Evolutionary conservation across 2,797 vertebrate genomes (phyloP).

Genomic region (Gadopsis bispinosus): DNA sequence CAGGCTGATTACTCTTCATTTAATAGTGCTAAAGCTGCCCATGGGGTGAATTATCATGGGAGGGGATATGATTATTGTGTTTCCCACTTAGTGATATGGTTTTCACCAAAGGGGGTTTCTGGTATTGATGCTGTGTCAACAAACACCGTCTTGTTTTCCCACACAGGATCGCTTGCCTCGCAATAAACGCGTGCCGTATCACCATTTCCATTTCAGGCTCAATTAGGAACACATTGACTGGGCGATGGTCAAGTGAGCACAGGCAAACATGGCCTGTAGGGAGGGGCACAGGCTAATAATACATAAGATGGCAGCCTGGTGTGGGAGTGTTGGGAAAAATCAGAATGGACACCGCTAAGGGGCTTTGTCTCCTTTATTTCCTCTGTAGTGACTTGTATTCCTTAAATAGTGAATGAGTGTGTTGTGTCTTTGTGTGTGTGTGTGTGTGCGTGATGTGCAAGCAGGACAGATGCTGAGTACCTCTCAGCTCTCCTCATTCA

Average conservation of each 20-base stretch:
- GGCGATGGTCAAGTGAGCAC: conserved; percentile 42
- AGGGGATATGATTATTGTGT: conserved; percentile 62
- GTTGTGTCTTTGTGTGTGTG: conserved; percentile 28
- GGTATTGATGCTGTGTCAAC: conserved; percentile 52
- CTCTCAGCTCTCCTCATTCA: conserved; percentile 71
- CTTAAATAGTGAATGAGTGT: conserved; percentile 65
- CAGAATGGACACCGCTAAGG: conserved; percentile 29
- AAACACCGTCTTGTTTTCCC: conserved; percentile 29
- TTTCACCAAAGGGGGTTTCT: conserved; percentile 54
- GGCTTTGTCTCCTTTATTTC: conserved; percentile 30
- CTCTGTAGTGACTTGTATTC: conserved; percentile 31
- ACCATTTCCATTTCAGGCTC: conserved; percentile 59
- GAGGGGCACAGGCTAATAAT: conserved; percentile 26
- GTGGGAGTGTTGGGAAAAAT: conserved; percentile 38
- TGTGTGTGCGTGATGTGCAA: conserved; percentile 54
- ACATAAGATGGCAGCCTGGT: conserved; percentile 28
- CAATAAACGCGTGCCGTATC: conserved; percentile 28
- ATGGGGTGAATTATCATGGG: conserved; percentile 65
- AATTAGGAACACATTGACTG: conserved; percentile 50
- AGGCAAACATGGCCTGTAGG: neutral
- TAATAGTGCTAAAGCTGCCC: conserved; percentile 66
- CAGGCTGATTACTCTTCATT: conserved; percentile 58
- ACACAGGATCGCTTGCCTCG: conserved; percentile 23
- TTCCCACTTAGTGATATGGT: conserved; percentile 61
- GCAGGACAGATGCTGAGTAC: conserved; percentile 67